A percentile compares a stretch with the other conserved stretches of the same genome.
phyloP scores from a whole-genome alignment of 2,113 vertebrate species.

The Pangasianodon gigas region DNA sequence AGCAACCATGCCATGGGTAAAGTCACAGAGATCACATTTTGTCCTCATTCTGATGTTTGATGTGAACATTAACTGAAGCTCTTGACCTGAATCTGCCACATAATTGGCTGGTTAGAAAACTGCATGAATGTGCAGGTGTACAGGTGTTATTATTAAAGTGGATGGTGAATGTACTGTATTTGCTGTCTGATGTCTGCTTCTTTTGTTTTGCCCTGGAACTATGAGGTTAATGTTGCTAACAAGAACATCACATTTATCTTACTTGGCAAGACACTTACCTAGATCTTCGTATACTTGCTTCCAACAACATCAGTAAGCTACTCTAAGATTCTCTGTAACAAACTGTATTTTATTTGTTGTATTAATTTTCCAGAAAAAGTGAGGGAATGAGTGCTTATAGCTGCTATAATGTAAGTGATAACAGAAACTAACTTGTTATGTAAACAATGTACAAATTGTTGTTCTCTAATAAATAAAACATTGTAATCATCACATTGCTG shows the following conservation, averaged over 20 bases:
- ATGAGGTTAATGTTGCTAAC: background rate
- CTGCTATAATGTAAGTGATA: background rate
- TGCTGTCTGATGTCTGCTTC: background rate
- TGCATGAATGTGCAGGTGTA: too few species aligned
- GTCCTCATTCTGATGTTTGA: too few species aligned
- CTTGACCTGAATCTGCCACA: too few species aligned
- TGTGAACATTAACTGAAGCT: too few species aligned
- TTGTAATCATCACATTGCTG: background rate
- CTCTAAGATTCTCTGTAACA: background rate
- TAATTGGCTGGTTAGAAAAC: too few species aligned
- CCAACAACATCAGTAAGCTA: background rate
- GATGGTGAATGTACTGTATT: too few species aligned
- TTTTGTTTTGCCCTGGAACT: background rate
- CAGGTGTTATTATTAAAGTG: too few species aligned
- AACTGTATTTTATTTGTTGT: background rate
- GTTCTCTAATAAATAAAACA: background rate
- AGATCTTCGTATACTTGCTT: background rate
- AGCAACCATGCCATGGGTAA: too few species aligned
- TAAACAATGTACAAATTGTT: background rate
- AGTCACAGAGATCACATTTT: too few species aligned
- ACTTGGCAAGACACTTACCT: background rate
- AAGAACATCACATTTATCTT: background rate
- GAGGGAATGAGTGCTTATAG: background rate
- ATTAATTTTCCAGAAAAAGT: background rate
- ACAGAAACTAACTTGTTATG: too few species aligned